phyloP scores from a whole-genome alignment of 2,113 vertebrate species.

The Cynocephalus volans region DNA sequence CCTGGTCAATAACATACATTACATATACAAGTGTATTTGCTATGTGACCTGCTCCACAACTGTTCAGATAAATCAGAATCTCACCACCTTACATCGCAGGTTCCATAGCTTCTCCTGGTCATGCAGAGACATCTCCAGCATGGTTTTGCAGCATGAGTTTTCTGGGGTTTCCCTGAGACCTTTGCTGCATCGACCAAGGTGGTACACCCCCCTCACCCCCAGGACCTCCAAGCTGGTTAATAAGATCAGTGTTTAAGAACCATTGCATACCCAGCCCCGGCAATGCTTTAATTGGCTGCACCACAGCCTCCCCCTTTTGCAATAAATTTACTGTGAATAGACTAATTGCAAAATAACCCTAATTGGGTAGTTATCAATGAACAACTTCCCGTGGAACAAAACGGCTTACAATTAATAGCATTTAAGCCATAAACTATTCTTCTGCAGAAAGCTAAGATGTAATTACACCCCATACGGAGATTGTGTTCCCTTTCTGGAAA shows the following conservation, averaged over 20 bases:
- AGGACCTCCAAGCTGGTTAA: constrained; percentile 71
- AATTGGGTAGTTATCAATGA: constrained; percentile 91
- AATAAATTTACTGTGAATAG: constrained; percentile 91
- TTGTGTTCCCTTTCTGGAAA: constrained; percentile 83
- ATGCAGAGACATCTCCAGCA: fast-evolving
- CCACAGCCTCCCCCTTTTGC: constrained; percentile 85
- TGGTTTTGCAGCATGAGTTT: fast-evolving
- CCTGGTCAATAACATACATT: too few species aligned
- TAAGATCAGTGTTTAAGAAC: constrained; percentile 81
- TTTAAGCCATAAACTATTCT: constrained; percentile 88
- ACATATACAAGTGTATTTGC: background rate
- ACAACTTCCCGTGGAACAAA: constrained; percentile 90
- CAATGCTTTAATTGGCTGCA: constrained; percentile 85
- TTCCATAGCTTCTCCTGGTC: background rate
- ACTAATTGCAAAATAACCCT: constrained; percentile 93
- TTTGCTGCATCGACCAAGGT: constrained; percentile 15
- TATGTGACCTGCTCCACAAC: background rate
- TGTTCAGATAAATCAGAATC: background rate
- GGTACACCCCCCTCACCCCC: background rate
- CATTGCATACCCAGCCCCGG: constrained; percentile 74
- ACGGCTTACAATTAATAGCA: constrained; percentile 90
- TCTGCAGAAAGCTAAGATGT: constrained; percentile 86
- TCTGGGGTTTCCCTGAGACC: background rate
- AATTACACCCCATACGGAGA: constrained; percentile 87
- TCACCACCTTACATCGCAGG: background rate